These are phyloP conservation scores for Eucriotettix oculatus DNA, from an alignment of 2,888 invertebrate genomes.

Conservation along the genomic window DNA sequence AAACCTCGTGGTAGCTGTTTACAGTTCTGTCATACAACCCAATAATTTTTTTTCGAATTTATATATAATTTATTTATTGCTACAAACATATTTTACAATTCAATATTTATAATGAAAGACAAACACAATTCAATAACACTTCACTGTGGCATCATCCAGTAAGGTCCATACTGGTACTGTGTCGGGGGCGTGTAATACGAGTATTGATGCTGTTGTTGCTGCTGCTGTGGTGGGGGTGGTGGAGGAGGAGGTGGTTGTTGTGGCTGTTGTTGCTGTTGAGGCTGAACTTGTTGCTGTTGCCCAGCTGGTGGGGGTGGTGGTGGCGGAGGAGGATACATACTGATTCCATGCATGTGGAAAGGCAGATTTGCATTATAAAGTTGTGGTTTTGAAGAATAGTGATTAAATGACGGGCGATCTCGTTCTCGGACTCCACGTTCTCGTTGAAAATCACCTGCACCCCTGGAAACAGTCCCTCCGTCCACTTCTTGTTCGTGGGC, in stretches of 20 bases:
- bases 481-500: neutral
- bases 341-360: constrained; percentile 14
- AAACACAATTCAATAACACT: no score
- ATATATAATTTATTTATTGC: no score
- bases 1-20: no score
- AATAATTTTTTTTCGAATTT: no score
- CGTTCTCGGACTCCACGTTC: neutral
- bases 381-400: constrained; percentile 18
- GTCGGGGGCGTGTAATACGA: constrained; percentile 8
- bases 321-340: constrained; percentile 14
- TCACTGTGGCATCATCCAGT: constrained; percentile 13
- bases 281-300: constrained; percentile 6
- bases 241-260: constrained; percentile 14
- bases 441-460: neutral
- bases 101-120: no score
- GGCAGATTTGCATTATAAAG: constrained; percentile 15
- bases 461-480: neutral
- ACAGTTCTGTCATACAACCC: no score
- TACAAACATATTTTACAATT: no score
- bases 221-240: constrained; percentile 3
- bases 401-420: constrained; percentile 16
- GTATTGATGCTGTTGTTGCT: constrained; percentile 7
- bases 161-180: constrained; percentile 11
- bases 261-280: constrained; percentile 8
- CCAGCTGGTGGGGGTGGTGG: constrained; percentile 11